Evolutionary conservation across 2,797 vertebrate genomes (phyloP).

Genomic region (Sarcoramphus papa): DNA sequence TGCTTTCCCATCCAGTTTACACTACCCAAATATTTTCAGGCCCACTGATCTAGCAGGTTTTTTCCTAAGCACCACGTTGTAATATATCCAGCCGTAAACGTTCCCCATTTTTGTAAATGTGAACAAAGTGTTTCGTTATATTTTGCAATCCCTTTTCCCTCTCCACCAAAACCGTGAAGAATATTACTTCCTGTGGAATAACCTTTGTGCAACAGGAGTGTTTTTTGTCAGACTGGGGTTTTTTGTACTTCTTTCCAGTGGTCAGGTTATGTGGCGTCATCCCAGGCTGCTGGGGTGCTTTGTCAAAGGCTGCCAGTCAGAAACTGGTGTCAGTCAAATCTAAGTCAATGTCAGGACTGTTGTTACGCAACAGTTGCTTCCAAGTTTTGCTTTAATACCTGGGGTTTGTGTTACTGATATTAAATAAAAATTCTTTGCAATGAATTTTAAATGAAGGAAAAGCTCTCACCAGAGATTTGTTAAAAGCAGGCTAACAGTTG

Average conservation of each 20-base stretch:
- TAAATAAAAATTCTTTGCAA: constrained; percentile 74
- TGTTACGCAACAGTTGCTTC: constrained; percentile 40
- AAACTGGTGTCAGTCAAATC: constrained; percentile 25
- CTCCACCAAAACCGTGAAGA: background rate
- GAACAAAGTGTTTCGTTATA: background rate
- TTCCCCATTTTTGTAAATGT: background rate
- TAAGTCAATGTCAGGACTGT: constrained; percentile 6
- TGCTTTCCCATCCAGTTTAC: background rate
- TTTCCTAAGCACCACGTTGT: background rate
- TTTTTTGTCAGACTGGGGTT: background rate
- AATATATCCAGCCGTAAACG: background rate
- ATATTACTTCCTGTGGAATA: background rate
- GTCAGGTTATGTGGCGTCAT: background rate
- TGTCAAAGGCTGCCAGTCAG: constrained; percentile 43
- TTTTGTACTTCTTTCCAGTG: background rate
- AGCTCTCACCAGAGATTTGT: constrained; percentile 79
- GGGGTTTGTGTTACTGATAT: constrained; percentile 69
- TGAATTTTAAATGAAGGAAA: constrained; percentile 77
- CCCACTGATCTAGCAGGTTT: background rate
- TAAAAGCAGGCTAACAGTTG: constrained; percentile 79
- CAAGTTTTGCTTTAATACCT: constrained; percentile 72
- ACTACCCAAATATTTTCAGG: background rate
- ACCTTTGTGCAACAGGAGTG: background rate
- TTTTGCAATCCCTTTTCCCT: background rate
- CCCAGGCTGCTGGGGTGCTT: background rate